Evolutionary conservation across 2,797 vertebrate genomes (phyloP).

Genomic region (Ctenosaura bakeri): DNA sequence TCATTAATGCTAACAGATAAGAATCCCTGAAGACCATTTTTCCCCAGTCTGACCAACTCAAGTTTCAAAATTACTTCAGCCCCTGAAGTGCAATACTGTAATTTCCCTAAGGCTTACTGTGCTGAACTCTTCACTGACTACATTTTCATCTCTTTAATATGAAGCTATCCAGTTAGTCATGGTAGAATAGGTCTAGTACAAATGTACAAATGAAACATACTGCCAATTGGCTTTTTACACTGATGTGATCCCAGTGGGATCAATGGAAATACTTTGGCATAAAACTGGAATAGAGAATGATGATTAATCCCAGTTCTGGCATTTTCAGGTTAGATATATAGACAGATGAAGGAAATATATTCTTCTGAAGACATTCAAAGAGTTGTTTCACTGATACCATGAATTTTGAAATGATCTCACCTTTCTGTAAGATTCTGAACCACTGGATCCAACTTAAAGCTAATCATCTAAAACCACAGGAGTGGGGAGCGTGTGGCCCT

Average conservation of each 20-base stretch:
- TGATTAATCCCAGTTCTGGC: conserved; percentile 22
- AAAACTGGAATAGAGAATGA: neutral
- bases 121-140: neutral
- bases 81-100: conserved; percentile 44
- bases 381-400: neutral
- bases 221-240: neutral
- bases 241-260: neutral
- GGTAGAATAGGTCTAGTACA: conserved; percentile 34
- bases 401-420: neutral
- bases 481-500: neutral
- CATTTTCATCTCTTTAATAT: conserved; percentile 23
- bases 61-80: conserved; percentile 42
- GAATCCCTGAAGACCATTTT: neutral
- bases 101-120: conserved; percentile 19
- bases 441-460: neutral
- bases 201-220: conserved; percentile 47
- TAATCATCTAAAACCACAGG: neutral
- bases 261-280: neutral
- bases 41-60: neutral
- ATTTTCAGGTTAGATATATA: neutral
- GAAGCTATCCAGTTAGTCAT: neutral
- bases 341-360: conserved; percentile 1
- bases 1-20: conserved; percentile 39
- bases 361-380: neutral
- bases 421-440: neutral